Evolutionary conservation across 2,888 invertebrate species (phyloP).

Genomic region (Brachypterus glaber): DNA sequence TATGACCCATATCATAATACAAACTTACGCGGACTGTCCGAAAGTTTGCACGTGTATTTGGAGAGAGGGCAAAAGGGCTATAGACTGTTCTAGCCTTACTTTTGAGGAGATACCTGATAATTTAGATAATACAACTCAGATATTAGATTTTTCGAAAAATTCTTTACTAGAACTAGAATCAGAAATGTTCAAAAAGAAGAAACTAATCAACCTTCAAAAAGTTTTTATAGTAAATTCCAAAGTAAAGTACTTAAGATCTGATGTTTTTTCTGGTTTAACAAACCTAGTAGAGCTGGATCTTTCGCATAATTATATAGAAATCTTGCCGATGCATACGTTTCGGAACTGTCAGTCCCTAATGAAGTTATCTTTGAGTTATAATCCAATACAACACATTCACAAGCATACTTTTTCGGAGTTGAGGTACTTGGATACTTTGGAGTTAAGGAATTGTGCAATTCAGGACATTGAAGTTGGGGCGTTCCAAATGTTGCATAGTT

Average conservation of each 20-base stretch:
- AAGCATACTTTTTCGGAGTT: constrained; percentile 66
- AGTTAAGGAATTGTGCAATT: constrained; percentile 72
- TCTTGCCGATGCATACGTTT: constrained; percentile 71
- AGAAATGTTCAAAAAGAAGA: constrained; percentile 69
- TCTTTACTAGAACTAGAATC: constrained; percentile 66
- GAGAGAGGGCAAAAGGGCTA: constrained; percentile 86
- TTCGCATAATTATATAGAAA: constrained; percentile 68
- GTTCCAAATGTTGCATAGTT: constrained; percentile 68
- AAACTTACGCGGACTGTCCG: too few relatives aligned
- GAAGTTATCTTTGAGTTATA: constrained; percentile 71
- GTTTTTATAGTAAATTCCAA: constrained; percentile 73
- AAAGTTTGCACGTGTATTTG: constrained; percentile 71
- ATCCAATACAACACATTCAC: constrained; percentile 67
- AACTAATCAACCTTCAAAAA: constrained; percentile 76
- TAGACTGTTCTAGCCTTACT: constrained; percentile 72
- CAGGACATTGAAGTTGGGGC: constrained; percentile 68
- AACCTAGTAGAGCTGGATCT: constrained; percentile 85
- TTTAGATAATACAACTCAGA: constrained; percentile 77
- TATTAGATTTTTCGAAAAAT: constrained; percentile 76
- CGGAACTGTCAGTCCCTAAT: constrained; percentile 71
- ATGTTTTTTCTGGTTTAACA: constrained; percentile 74
- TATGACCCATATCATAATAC: too few relatives aligned
- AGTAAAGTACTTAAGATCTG: constrained; percentile 66
- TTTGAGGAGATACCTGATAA: constrained; percentile 68
- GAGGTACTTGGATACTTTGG: constrained; percentile 67